These are phyloP conservation scores for Oxyura jamaicensis DNA, from an alignment of 2,113 vertebrate genomes.

Conservation along the genomic window DNA sequence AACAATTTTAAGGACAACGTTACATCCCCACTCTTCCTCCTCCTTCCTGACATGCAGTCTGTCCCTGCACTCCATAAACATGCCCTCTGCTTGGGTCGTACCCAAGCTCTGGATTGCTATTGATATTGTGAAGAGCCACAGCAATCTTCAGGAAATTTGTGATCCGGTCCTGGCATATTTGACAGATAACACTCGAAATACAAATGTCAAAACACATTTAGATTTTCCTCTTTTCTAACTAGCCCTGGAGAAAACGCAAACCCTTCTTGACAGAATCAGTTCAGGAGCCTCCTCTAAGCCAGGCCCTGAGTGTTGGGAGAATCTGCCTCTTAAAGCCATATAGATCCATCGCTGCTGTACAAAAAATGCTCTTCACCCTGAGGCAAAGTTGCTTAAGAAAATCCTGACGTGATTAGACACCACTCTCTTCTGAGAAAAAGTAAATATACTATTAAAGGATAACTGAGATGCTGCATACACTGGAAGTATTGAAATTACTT, in stretches of 20 bases:
- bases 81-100: background rate
- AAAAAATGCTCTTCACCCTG: constrained; percentile 21
- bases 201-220: constrained; percentile 78
- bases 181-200: constrained; percentile 73
- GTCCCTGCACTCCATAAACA: background rate
- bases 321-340: constrained; percentile 69
- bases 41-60: background rate
- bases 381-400: constrained; percentile 68
- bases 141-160: constrained; percentile 45
- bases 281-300: constrained; percentile 77
- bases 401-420: constrained; percentile 65
- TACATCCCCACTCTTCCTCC: background rate
- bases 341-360: constrained; percentile 44
- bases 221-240: constrained; percentile 53
- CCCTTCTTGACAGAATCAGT: constrained; percentile 84
- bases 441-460: constrained; percentile 48
- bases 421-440: constrained; percentile 16
- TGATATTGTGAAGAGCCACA: constrained; percentile 33
- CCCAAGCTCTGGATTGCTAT: constrained; percentile 22
- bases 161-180: constrained; percentile 56
- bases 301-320: constrained; percentile 69
- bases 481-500: constrained; percentile 13
- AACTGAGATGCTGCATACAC: constrained; percentile 37
- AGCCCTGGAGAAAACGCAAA: constrained; percentile 74
- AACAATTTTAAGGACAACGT: background rate